A percentile compares a stretch with the other conserved stretches of the same genome.
These are phyloP conservation scores for Tragelaphus eurycerus DNA, from an alignment of 2,797 vertebrate species.

Conservation along the genomic window DNA sequence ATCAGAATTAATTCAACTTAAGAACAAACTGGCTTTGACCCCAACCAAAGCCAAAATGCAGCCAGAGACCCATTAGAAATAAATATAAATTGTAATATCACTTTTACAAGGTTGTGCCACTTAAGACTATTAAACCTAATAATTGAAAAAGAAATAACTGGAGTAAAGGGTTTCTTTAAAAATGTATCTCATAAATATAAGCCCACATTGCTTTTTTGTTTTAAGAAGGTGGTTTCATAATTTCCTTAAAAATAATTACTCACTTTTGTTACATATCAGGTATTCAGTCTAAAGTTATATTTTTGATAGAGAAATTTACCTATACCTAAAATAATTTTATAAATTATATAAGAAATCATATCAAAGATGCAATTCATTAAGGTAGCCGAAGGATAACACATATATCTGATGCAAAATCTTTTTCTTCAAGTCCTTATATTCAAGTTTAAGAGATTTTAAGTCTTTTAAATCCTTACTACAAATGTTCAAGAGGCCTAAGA, in stretches of 20 bases:
- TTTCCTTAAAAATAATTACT: background rate
- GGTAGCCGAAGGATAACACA: background rate
- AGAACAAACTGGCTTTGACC: constrained; percentile 44
- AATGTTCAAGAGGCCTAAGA: background rate
- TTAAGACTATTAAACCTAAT: constrained; percentile 37
- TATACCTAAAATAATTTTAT: background rate
- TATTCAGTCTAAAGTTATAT: background rate
- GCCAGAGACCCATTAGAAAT: background rate
- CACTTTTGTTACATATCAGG: background rate
- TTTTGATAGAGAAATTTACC: background rate
- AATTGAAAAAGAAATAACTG: background rate
- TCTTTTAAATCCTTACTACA: background rate
- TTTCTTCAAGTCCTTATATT: background rate
- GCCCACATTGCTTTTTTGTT: background rate
- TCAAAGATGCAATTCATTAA: background rate
- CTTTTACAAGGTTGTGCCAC: constrained; percentile 33
- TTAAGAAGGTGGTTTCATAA: background rate
- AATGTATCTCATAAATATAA: background rate
- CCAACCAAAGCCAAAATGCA: constrained; percentile 19
- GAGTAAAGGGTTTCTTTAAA: background rate
- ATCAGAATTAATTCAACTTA: constrained; percentile 44
- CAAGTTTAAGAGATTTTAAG: background rate
- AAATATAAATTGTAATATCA: constrained; percentile 18
- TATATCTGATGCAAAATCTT: background rate
- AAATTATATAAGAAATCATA: background rate